Conservation (phyloP, 1,140 invertebrate genomes). For the Eumeta japonica region DNA sequence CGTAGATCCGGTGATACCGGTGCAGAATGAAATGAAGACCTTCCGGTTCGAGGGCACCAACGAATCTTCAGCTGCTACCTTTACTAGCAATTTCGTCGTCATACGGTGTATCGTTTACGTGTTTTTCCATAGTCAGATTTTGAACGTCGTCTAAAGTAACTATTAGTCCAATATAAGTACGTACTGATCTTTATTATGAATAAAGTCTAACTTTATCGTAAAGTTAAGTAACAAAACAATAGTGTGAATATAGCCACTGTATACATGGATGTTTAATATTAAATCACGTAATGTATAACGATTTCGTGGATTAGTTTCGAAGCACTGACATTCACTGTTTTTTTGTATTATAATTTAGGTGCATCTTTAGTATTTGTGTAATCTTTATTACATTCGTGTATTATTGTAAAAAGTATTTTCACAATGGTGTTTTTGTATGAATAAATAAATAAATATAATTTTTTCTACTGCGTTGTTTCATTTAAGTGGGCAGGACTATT, state of each 20-base stretch:
- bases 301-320: conserved; percentile 1
- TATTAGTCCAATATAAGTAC: conserved; percentile 31
- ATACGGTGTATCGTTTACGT: conserved; percentile 13
- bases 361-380: not conserved
- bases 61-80: too few species aligned
- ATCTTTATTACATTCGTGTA: conserved; percentile 14
- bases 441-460: conserved; percentile 37
- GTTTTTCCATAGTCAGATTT: conserved; percentile 28
- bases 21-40: conserved; percentile 51
- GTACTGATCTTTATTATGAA: conserved; percentile 18
- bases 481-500: too few species aligned
- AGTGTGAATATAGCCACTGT: conserved; percentile 18
- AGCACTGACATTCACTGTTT: not conserved
- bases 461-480: too few species aligned
- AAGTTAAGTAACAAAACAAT: conserved; percentile 15
- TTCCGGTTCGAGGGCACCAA: conserved; percentile 41
- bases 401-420: conserved; percentile 44
- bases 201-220: conserved; percentile 15
- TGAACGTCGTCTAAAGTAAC: conserved; percentile 20
- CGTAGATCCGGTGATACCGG: conserved; percentile 41
- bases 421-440: conserved; percentile 43
- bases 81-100: too few species aligned
- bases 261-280: conserved; percentile 18
- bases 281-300: conserved; percentile 11
- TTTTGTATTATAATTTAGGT: conserved; percentile 1